Conservation (phyloP, 1,140 invertebrate genomes). For the Drosophila trapezifrons region DNA sequence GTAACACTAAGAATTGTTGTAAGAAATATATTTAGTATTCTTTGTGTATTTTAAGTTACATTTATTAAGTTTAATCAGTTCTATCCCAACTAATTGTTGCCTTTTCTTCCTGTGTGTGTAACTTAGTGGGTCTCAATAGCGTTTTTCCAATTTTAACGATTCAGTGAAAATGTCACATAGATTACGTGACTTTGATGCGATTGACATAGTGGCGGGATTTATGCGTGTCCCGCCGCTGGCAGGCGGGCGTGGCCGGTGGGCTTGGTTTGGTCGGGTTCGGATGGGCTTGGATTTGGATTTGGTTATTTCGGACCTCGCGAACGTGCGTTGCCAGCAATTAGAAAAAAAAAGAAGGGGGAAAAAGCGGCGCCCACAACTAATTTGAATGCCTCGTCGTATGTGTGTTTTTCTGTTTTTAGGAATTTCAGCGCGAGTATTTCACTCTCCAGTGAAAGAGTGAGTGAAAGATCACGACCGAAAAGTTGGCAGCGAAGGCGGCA, state of each 20-base stretch:
- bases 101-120: slow-evolving; percentile 23
- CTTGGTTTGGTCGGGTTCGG: slow-evolving; percentile 21
- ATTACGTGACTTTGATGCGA: slow-evolving; percentile 82
- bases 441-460: slow-evolving; percentile 42
- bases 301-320: slow-evolving; percentile 24
- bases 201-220: slow-evolving; percentile 82
- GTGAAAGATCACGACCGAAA: slow-evolving; percentile 81
- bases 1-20: no score
- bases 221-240: slow-evolving; percentile 62
- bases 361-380: slow-evolving; percentile 71
- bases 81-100: background rate
- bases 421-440: slow-evolving; percentile 41
- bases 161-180: slow-evolving; percentile 82
- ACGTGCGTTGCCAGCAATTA: slow-evolving; percentile 72
- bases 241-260: slow-evolving; percentile 42
- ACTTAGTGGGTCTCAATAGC: slow-evolving; percentile 41
- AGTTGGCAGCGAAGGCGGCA: slow-evolving; percentile 73
- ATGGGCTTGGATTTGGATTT: slow-evolving; percentile 28
- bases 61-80: background rate
- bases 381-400: slow-evolving; percentile 70
- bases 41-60: no score
- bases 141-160: slow-evolving; percentile 78
- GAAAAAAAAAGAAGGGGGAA: slow-evolving; percentile 28
- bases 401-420: slow-evolving; percentile 23
- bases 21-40: no score